These are phyloP conservation scores for Ephydatia muelleri DNA, from an alignment of 37 sponge, comb jelly and placozoan species.

Conservation along the genomic window DNA sequence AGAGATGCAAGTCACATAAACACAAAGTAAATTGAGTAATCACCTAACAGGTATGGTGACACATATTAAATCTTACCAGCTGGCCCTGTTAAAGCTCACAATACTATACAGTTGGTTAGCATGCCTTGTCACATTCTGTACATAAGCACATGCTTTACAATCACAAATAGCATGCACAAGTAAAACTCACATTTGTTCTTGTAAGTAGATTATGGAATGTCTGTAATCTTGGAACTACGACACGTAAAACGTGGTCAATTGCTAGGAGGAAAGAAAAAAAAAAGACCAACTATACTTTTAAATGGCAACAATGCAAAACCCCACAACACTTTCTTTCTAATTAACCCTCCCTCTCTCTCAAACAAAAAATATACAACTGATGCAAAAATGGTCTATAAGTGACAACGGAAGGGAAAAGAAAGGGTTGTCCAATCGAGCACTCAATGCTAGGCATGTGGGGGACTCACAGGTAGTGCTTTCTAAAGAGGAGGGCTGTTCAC, in stretches of 20 bases:
- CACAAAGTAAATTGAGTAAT: too few relatives aligned
- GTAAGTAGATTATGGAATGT: constrained; percentile 5
- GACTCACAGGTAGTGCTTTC: background rate
- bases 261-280: background rate
- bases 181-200: background rate
- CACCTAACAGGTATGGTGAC: background rate
- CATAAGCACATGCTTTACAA: too few relatives aligned
- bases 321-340: background rate
- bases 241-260: background rate
- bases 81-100: background rate
- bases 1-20: background rate
- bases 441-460: background rate
- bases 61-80: background rate
- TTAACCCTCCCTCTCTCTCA: too few relatives aligned
- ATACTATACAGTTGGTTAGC: too few relatives aligned
- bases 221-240: background rate
- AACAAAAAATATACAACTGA: too few relatives aligned
- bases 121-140: too few relatives aligned
- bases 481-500: background rate
- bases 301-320: background rate
- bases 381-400: too few relatives aligned
- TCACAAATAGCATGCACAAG: background rate
- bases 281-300: too few relatives aligned
- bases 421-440: too few relatives aligned
- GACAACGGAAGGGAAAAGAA: too few relatives aligned